These are phyloP conservation scores for Phrynocephalus vlangalii DNA, from an alignment of 2,797 vertebrate genomes.

Conservation along the genomic window DNA sequence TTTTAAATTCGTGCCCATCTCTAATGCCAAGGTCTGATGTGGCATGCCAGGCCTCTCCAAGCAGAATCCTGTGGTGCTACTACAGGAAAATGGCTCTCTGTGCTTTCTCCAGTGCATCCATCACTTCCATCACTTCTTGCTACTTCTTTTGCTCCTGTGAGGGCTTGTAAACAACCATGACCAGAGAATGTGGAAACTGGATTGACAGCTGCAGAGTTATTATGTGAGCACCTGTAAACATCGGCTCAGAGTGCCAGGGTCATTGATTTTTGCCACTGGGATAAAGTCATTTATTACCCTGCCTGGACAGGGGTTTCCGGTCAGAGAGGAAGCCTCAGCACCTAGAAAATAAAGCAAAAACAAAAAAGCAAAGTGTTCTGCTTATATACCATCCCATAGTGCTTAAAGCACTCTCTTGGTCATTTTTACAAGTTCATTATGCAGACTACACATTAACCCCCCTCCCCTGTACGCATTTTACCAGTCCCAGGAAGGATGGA, in stretches of 20 bases:
- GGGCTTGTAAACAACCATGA: not conserved
- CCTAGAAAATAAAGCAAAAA: not conserved
- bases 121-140: not conserved
- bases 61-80: not conserved
- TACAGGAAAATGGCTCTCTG: not conserved
- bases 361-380: too few species aligned
- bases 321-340: not conserved
- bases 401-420: too few species aligned
- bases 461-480: too few species aligned
- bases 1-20: too few species aligned
- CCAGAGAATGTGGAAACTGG: not conserved
- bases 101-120: not conserved
- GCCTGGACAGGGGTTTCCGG: not conserved
- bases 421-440: too few species aligned
- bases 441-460: too few species aligned
- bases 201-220: not conserved
- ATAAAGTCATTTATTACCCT: not conserved
- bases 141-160: not conserved
- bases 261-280: too few species aligned
- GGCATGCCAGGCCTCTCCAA: too few species aligned
- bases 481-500: too few species aligned
- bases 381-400: too few species aligned
- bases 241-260: not conserved
- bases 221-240: too few species aligned
- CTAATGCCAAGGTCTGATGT: too few species aligned